Conservation (phyloP, 2,797 vertebrate genomes). For the Epinephelus coioides region DNA sequence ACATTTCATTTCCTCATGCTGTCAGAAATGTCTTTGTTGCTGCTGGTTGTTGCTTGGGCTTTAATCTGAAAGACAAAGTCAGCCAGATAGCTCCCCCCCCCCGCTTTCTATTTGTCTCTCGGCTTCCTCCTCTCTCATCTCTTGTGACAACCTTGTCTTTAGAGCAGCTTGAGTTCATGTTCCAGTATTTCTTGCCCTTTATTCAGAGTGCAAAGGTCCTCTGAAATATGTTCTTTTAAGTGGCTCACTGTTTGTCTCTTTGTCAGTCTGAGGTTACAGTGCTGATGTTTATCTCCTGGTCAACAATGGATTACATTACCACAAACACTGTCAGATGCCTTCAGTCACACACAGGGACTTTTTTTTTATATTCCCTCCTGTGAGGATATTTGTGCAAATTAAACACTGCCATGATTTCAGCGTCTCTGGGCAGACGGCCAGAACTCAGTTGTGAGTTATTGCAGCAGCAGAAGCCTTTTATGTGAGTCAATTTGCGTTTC, state of each 20-base stretch:
- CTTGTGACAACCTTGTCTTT: slow-evolving; percentile 76
- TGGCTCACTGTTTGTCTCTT: slow-evolving; percentile 68
- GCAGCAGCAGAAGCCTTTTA: slow-evolving; percentile 75
- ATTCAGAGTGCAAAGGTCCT: slow-evolving; percentile 64
- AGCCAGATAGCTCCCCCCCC: slow-evolving; percentile 58
- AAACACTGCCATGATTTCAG: slow-evolving; percentile 81
- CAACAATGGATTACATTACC: slow-evolving; percentile 85
- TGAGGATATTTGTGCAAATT: slow-evolving; percentile 79
- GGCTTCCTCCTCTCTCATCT: slow-evolving; percentile 69
- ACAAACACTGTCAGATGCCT: slow-evolving; percentile 83
- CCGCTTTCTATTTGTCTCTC: slow-evolving; percentile 77
- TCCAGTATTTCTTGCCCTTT: slow-evolving; percentile 69
- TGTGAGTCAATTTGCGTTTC: slow-evolving; percentile 80
- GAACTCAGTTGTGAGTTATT: slow-evolving; percentile 74
- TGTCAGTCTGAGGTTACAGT: slow-evolving; percentile 80
- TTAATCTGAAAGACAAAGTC: slow-evolving; percentile 90
- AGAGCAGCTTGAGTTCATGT: slow-evolving; percentile 67
- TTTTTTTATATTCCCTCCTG: slow-evolving; percentile 43
- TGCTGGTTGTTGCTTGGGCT: slow-evolving; percentile 75
- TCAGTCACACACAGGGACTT: slow-evolving; percentile 38
- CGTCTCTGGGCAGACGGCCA: slow-evolving; percentile 81
- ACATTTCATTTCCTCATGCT: slow-evolving; percentile 89
- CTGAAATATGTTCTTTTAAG: slow-evolving; percentile 69
- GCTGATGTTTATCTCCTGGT: slow-evolving; percentile 88
- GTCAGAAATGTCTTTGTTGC: slow-evolving; percentile 84